Conservation (phyloP, 2,888 invertebrate species). For the Teleiodes luculella region DNA sequence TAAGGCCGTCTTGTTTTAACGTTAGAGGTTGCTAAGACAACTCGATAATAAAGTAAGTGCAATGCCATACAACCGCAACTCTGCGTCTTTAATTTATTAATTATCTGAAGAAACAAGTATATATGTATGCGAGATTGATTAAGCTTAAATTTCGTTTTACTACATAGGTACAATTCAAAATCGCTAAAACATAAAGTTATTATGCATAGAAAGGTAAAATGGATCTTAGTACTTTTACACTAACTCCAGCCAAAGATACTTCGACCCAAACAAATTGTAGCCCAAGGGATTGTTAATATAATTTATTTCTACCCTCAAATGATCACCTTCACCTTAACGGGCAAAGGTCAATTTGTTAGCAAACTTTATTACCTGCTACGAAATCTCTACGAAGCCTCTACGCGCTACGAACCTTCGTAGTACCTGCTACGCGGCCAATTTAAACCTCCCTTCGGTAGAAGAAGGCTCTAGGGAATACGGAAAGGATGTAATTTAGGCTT, state of each 20-base stretch:
- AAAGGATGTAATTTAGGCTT: neutral
- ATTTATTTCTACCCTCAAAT: constrained; percentile 4
- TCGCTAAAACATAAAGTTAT: no score
- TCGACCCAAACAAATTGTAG: neutral
- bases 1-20: no score
- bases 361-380: constrained; percentile 9
- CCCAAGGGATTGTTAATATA: constrained; percentile 2
- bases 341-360: constrained; percentile 4
- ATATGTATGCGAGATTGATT: no score
- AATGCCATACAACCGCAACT: no score
- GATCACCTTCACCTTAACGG: neutral
- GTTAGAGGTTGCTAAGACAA: no score
- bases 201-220: no score
- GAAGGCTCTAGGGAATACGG: neutral
- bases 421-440: constrained; percentile 1
- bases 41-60: no score
- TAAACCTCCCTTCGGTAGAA: constrained; percentile 5
- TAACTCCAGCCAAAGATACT: neutral
- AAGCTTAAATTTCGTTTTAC: no score
- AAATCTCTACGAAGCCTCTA: constrained; percentile 10
- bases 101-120: no score
- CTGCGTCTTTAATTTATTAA: no score
- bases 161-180: no score
- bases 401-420: neutral
- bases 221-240: neutral